Evolutionary conservation across 2,888 invertebrate species (phyloP), one percentile per base, ranked within the genome.

Genomic region (Orthosia cruda): DNA sequence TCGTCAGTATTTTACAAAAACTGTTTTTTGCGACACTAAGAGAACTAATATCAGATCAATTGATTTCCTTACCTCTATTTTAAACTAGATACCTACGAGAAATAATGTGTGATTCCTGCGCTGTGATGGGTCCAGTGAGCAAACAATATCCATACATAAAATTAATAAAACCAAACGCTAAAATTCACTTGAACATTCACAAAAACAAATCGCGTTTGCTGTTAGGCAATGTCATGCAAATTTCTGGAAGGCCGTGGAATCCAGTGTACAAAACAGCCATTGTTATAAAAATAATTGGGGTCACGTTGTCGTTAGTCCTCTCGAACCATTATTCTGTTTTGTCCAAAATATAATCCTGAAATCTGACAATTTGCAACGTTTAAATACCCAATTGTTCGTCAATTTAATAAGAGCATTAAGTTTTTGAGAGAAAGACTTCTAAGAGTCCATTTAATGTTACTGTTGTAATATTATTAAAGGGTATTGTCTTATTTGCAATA

Each of bases 241-340:
- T 95, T 94, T 93, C 84, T 86, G 84, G 88, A 87, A 89, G 91
- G 88, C 88, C 89, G 89, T 90, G 89, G 90, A 91, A 91, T 92
- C 91, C 91, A 91, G 87, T 90, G 88, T 90, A 93, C 91, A 93
- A 92, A 93, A 93, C 91, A 90, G 88, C 91, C 92, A 94, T 95
- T 95, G 94, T 95, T 94, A 91, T 93, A 94, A 95, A 95, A 95
- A 94, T 95, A 94, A 95, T 95, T 95, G 94, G 91, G 93, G 93
- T 93, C 91, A 89, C 90, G 88, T 87, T 92, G 91, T 91, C 90
- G 90, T 92, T 92, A 91, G 91, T 91, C 91, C 91, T 91, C 90
- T 87, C 85, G 83, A 85, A 74, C 87, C 84, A 90, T 92, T 92
- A 91, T 90, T 90, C 83, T 86, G 87, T 88, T 86, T 84, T 86